Conservation (phyloP, 1,140 invertebrate species). For the Scylla paramamosain region DNA sequence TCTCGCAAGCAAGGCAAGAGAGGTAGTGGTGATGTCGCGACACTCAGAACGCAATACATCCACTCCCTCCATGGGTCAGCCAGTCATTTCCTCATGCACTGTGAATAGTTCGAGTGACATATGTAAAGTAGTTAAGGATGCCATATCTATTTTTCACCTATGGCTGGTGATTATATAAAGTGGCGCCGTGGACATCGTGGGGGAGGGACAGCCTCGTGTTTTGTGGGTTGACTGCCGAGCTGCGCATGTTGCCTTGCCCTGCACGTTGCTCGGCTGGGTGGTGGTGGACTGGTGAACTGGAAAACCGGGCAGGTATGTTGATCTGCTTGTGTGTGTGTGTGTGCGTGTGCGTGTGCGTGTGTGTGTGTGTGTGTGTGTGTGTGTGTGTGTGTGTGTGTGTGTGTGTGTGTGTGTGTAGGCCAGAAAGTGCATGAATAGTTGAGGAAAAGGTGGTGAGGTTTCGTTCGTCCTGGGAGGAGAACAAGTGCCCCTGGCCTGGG, state of each 20-base stretch:
- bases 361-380: constrained; percentile 23
- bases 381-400: constrained; percentile 29
- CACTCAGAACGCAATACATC: too few species aligned
- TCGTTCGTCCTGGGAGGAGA: constrained; percentile 31
- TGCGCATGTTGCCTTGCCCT: background rate
- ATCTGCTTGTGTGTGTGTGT: constrained; percentile 5
- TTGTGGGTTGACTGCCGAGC: background rate
- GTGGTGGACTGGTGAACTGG: background rate
- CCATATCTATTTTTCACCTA: too few species aligned
- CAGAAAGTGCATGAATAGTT: background rate
- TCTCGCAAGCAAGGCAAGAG: too few species aligned
- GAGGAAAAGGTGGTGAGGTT: background rate
- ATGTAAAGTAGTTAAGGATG: too few species aligned
- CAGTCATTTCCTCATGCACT: too few species aligned
- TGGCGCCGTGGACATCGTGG: too few species aligned
- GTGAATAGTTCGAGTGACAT: too few species aligned
- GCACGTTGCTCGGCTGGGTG: background rate
- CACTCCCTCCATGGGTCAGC: too few species aligned
- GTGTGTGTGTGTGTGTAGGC: background rate
- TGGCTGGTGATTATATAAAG: too few species aligned
- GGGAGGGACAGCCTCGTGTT: background rate
- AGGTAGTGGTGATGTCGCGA: too few species aligned
- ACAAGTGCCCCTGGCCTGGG: constrained; percentile 11
- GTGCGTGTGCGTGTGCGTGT: background rate
- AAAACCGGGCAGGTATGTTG: background rate